Evolutionary conservation across 2,888 invertebrate genomes (phyloP).

Genomic region (Pemphredon lugubris): DNA sequence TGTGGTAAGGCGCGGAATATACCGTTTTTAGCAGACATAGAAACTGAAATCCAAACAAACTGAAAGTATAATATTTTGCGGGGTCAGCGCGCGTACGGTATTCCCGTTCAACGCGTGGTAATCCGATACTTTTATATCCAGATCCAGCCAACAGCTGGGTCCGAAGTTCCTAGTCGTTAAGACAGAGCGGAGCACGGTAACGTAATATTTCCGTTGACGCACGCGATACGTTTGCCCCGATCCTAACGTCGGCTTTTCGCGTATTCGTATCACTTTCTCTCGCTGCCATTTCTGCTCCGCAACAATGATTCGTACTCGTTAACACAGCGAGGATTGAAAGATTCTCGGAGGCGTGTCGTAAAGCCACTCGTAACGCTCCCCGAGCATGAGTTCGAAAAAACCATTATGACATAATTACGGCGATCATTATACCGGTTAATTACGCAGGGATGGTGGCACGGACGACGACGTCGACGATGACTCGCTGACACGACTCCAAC

Average conservation of each 20-base stretch:
- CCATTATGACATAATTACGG: constrained; percentile 53
- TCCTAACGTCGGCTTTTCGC: constrained; percentile 17
- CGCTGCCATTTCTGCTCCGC: constrained; percentile 10
- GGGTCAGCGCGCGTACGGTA: too few relatives aligned
- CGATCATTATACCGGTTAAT: constrained; percentile 45
- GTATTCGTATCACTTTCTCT: constrained; percentile 28
- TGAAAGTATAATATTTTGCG: too few relatives aligned
- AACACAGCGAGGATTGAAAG: constrained; percentile 24
- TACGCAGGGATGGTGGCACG: constrained; percentile 27
- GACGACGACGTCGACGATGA: constrained; percentile 21
- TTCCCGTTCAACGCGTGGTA: too few relatives aligned
- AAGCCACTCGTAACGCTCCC: constrained; percentile 19
- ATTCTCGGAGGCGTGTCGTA: constrained; percentile 32
- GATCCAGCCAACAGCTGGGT: neutral
- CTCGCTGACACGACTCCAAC: constrained; percentile 9
- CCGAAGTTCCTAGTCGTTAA: neutral
- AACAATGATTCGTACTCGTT: constrained; percentile 24
- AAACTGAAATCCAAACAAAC: too few relatives aligned
- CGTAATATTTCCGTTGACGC: neutral
- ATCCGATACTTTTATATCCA: too few relatives aligned
- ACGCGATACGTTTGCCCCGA: constrained; percentile 6
- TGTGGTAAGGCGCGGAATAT: too few relatives aligned
- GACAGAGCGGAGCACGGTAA: neutral
- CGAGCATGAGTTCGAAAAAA: constrained; percentile 4
- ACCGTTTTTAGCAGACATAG: too few relatives aligned